These are phyloP conservation scores for Blennius ocellaris DNA, from an alignment of 2,113 vertebrate genomes.

Conservation along the genomic window DNA sequence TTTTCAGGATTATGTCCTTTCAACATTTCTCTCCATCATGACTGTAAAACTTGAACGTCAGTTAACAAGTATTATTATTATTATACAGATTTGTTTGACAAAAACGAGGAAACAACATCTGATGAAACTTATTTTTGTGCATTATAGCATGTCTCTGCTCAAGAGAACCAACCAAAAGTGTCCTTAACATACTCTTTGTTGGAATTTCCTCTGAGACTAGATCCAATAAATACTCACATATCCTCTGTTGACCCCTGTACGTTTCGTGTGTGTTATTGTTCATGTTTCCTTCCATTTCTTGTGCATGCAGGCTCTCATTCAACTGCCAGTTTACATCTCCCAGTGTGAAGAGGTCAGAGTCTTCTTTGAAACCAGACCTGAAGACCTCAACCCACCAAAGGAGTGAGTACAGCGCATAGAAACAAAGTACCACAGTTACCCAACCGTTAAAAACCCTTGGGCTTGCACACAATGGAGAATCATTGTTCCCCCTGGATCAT, in stretches of 20 bases:
- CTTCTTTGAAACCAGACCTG: constrained; percentile 97
- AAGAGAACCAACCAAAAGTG: not conserved
- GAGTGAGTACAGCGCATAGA: constrained; percentile 83
- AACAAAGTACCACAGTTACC: constrained; percentile 8
- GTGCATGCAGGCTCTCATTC: constrained; percentile 91
- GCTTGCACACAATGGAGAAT: constrained; percentile 12
- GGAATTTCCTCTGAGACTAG: not conserved
- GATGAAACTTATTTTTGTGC: not conserved
- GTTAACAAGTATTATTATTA: no score
- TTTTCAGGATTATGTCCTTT: no score
- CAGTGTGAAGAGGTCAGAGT: constrained; percentile 97
- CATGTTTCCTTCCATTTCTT: constrained; percentile 18
- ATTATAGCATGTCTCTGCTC: not conserved
- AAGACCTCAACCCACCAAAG: constrained; percentile 94
- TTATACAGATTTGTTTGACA: no score
- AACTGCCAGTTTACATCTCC: constrained; percentile 96
- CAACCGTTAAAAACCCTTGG: not conserved
- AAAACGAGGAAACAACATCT: not conserved
- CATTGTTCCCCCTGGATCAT: constrained; percentile 25
- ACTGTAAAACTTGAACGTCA: no score
- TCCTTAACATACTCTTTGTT: not conserved
- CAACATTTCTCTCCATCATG: no score
- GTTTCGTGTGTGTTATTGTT: not conserved
- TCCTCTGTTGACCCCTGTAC: not conserved
- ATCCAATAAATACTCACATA: no score